A percentile compares a stretch with the other conserved stretches of the same genome.
These are phyloP conservation scores for Aspidiotus destructor DNA, from an alignment of 2,888 invertebrate species.

Conservation along the genomic window DNA sequence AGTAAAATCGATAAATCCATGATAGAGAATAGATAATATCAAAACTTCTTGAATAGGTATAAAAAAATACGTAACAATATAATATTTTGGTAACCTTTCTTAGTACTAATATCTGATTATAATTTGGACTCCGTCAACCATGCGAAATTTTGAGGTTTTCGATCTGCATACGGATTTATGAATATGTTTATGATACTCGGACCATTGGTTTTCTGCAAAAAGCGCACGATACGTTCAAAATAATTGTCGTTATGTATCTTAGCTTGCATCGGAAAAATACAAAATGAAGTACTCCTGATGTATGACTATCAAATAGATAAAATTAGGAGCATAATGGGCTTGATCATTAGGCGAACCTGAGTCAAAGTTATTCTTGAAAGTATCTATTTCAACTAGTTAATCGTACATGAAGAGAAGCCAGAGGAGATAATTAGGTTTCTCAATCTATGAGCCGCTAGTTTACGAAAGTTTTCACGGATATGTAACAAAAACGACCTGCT, in stretches of 20 bases:
- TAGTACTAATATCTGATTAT: constrained; percentile 40
- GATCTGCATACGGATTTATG: constrained; percentile 76
- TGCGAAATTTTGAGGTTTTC: constrained; percentile 81
- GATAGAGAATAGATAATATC: no score
- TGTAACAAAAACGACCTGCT: no score
- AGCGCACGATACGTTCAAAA: constrained; percentile 11
- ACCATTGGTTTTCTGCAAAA: constrained; percentile 51
- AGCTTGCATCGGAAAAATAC: not conserved
- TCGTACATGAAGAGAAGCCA: no score
- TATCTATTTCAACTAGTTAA: no score
- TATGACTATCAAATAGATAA: not conserved
- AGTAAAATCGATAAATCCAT: no score
- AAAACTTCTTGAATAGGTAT: no score
- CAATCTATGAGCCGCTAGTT: no score
- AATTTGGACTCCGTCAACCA: constrained; percentile 91
- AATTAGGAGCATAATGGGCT: not conserved
- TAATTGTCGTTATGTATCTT: not conserved
- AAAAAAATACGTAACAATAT: no score
- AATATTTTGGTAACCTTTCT: not conserved
- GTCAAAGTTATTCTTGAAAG: no score
- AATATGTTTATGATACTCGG: constrained; percentile 85
- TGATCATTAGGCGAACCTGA: not conserved
- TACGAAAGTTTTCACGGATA: no score
- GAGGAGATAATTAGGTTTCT: no score
- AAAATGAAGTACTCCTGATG: no score